These are phyloP conservation scores for Diaperis boleti DNA, from an alignment of 2,888 invertebrate genomes.

Conservation along the genomic window DNA sequence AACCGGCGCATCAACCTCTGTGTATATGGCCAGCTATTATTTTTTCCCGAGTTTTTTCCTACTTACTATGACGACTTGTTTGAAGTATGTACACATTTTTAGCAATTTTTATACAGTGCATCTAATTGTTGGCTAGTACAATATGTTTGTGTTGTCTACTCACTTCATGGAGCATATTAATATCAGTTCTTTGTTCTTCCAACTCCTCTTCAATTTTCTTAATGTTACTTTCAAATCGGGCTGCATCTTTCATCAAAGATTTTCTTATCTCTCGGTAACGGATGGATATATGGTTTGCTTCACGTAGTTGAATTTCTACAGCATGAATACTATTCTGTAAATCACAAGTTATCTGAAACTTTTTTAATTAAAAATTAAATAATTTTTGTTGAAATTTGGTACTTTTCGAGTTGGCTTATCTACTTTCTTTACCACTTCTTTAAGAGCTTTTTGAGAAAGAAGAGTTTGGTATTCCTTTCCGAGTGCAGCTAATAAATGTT, in stretches of 20 bases:
- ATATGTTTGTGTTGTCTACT: too few species aligned
- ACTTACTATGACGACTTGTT: too few species aligned
- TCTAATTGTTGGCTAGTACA: too few species aligned
- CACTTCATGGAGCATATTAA: slow-evolving; percentile 75
- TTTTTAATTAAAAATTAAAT: too few species aligned
- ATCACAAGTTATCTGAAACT: slow-evolving; percentile 73
- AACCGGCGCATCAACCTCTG: too few species aligned
- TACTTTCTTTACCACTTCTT: slow-evolving; percentile 61
- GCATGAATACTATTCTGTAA: slow-evolving; percentile 87
- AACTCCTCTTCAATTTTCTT: slow-evolving; percentile 77
- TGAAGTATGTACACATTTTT: too few species aligned
- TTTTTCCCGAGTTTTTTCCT: too few species aligned
- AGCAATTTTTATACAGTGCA: too few species aligned
- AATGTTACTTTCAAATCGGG: slow-evolving; percentile 80
- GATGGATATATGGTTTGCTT: slow-evolving; percentile 82
- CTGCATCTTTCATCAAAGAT: slow-evolving; percentile 77
- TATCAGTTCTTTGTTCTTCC: slow-evolving; percentile 78
- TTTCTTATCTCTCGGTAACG: slow-evolving; percentile 81
- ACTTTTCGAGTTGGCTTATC: slow-evolving; percentile 77
- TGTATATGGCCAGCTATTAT: too few species aligned
- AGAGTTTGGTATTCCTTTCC: slow-evolving; percentile 74
- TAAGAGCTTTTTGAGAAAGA: slow-evolving; percentile 71
- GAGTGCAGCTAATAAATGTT: slow-evolving; percentile 70
- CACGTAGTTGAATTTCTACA: slow-evolving; percentile 84
- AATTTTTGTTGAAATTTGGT: neutral